Conservation (phyloP, 2,113 vertebrate species). For the Centrocercus urophasianus region DNA sequence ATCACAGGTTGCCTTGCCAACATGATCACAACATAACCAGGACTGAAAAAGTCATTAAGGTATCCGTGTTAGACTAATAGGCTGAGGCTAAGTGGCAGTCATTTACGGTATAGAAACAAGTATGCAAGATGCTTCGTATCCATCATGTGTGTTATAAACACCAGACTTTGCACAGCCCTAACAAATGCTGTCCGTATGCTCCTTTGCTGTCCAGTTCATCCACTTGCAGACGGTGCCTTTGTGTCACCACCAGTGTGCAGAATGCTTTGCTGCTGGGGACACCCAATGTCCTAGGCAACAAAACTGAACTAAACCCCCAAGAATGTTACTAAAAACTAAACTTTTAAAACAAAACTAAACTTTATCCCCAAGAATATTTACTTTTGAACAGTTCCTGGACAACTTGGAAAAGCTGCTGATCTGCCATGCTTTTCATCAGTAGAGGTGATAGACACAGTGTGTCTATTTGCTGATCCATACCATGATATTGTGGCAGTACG, state of each 20-base stretch:
- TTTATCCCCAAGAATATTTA: background rate
- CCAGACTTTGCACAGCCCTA: background rate
- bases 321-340: too few species aligned
- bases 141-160: background rate
- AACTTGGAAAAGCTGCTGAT: background rate
- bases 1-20: background rate
- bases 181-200: background rate
- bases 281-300: background rate
- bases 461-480: background rate
- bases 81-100: background rate
- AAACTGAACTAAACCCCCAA: background rate
- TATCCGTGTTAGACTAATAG: background rate
- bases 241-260: background rate
- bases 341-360: background rate
- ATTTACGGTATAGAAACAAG: rapidly evolving
- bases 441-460: background rate
- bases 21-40: background rate
- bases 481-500: background rate
- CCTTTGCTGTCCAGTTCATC: background rate
- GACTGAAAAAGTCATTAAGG: background rate
- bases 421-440: background rate
- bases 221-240: background rate
- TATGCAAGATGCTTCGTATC: background rate
- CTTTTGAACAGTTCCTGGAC: background rate
- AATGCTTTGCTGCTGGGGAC: too few species aligned